Percentiles rank a stretch among this genome's conserved stretches.
Evolutionary conservation across 2,113 vertebrate species (phyloP).

Genomic region (Notothenia rossii): DNA sequence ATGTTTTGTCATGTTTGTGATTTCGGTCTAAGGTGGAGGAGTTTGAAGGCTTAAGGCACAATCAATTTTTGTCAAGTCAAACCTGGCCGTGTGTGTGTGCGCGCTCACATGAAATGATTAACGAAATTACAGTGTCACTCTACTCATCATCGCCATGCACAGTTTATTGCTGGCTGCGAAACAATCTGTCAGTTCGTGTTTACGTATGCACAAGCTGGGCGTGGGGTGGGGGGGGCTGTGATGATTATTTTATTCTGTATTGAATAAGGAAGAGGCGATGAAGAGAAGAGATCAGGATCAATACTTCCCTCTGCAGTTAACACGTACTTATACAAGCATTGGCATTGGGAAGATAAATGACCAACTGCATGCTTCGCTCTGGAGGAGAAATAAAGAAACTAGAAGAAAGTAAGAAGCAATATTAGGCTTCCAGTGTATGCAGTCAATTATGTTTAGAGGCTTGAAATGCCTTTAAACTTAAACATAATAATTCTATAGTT

Average conservation of each 20-base stretch:
- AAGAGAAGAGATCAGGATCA: slow-evolving; percentile 55
- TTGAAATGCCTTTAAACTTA: no score
- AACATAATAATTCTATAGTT: no score
- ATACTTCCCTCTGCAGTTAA: slow-evolving; percentile 64
- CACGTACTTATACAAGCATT: slow-evolving; percentile 47
- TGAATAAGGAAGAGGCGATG: slow-evolving; percentile 12
- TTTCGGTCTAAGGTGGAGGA: slow-evolving; percentile 16
- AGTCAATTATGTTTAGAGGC: slow-evolving; percentile 3
- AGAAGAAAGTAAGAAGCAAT: background rate
- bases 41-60: background rate
- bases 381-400: background rate
- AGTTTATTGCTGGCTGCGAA: slow-evolving; percentile 21
- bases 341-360: slow-evolving; percentile 64
- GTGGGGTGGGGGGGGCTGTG: background rate
- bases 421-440: slow-evolving; percentile 1
- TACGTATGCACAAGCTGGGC: slow-evolving; percentile 21
- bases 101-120: slow-evolving; percentile 19
- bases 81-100: background rate
- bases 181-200: slow-evolving; percentile 39
- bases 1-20: background rate
- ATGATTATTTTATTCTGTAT: background rate
- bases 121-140: slow-evolving; percentile 35
- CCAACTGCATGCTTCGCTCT: slow-evolving; percentile 27
- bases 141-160: slow-evolving; percentile 16
- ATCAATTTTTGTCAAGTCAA: slow-evolving; percentile 19